Percentiles rank a stretch among this genome's conserved stretches.
phyloP scores from a whole-genome alignment of 1,140 invertebrate species.

The Bathynomus jamesi region DNA sequence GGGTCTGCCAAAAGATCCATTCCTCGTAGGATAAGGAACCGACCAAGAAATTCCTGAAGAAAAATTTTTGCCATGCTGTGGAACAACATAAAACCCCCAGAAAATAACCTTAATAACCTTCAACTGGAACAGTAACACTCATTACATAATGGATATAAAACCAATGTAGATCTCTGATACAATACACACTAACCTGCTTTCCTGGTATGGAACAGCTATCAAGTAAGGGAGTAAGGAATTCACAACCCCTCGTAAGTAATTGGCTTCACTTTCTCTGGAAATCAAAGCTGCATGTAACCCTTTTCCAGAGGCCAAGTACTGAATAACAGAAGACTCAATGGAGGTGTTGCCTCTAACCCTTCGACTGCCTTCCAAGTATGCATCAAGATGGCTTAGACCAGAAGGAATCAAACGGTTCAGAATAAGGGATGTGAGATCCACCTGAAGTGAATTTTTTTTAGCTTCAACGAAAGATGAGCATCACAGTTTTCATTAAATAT shows the following conservation, averaged over 20 bases:
- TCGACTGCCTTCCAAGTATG: conserved; percentile 42
- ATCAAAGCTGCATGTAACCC: conserved; percentile 20
- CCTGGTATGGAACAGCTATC: conserved; percentile 23
- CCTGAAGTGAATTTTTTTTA: conserved; percentile 43
- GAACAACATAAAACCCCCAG: no score
- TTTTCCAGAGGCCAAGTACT: conserved; percentile 23
- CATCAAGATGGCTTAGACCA: conserved; percentile 40
- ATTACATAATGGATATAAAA: no score
- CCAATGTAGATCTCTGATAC: no score
- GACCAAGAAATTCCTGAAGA: conserved; percentile 52
- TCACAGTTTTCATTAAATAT: no score
- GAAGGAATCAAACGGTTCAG: conserved; percentile 40
- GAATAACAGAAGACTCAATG: conserved; percentile 18
- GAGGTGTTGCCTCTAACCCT: conserved; percentile 38
- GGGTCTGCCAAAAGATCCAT: conserved; percentile 72
- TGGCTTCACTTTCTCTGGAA: conserved; percentile 26
- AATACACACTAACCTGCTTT: conserved; percentile 32
- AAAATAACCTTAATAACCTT: no score
- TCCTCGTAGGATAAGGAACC: conserved; percentile 66
- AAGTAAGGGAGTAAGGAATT: conserved; percentile 22
- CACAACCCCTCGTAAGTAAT: conserved; percentile 24
- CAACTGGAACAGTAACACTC: no score
- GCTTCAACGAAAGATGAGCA: no score
- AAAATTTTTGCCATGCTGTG: conserved; percentile 38
- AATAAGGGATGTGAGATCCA: conserved; percentile 45